Conservation (phyloP, 2,888 invertebrate species). For the Lysandra bellargus region DNA sequence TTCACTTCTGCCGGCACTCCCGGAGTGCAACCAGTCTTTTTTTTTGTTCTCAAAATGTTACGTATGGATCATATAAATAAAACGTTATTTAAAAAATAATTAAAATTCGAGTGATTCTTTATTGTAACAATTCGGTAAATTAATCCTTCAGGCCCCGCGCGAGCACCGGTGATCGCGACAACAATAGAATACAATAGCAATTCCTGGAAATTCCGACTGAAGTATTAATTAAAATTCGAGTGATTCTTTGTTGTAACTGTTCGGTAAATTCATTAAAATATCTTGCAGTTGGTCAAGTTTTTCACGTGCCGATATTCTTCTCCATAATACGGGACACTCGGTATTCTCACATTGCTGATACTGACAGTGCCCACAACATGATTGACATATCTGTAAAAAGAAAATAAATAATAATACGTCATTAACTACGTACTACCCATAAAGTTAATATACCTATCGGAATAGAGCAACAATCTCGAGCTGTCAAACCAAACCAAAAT, state of each 20-base stretch:
- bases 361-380: constrained; percentile 60
- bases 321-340: constrained; percentile 68
- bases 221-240: constrained; percentile 33
- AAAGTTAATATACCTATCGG: too few relatives aligned
- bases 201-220: too few relatives aligned
- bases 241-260: constrained; percentile 49
- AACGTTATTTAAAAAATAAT: too few relatives aligned
- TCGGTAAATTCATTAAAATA: constrained; percentile 55
- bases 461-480: too few relatives aligned
- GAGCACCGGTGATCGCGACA: too few relatives aligned
- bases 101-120: constrained; percentile 33
- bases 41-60: too few relatives aligned
- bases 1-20: too few relatives aligned
- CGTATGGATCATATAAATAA: too few relatives aligned
- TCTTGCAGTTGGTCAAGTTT: constrained; percentile 57
- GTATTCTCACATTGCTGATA: constrained; percentile 58
- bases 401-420: background rate
- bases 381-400: constrained; percentile 60
- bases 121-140: constrained; percentile 35
- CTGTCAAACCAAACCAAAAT: too few relatives aligned
- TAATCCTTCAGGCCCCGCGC: constrained; percentile 24
- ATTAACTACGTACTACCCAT: background rate
- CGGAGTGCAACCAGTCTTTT: too few relatives aligned
- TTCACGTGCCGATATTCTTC: constrained; percentile 53
- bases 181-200: too few relatives aligned